Base-by-base conservation (phyloP, 2,888 invertebrate genomes). In the Invenusta paracnida region DNA sequence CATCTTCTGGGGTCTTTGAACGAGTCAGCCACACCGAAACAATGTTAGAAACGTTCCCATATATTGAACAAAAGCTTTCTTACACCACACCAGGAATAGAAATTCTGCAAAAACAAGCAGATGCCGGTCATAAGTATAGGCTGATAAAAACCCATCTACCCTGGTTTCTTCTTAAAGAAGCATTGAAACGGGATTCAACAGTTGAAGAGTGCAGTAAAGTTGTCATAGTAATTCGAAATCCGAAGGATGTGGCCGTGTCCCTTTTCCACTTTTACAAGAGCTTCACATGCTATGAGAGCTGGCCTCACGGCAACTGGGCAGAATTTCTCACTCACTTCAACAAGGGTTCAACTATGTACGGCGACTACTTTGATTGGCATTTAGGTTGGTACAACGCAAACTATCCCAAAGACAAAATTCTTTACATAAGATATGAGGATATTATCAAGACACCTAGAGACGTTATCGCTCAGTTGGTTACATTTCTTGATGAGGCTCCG, bases 81-180 rank as follows among this genome's bases (percentile, higher is more conserved):
- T 2, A n/a, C 2, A 29, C 27, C 5, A 82, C 29, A 2, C n/a
- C n/a, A n/a, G n/a, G 30, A 25, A 82, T 82, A 2, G 82, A 82
- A 29, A 28, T 82, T 82, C 82, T 82, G 25, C 11, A 28, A 13
- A 5, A 30, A 82, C 17, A 29, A 29, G 27, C 29, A 27, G 29
- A 82, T 11, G 5, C 73, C 5, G 2, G 23, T 23, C 17, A 27
- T 17, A 13, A 29, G 17, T 29, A 27, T 17, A 13, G 82, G 17
- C 30, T 82, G 23, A 28, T 82, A 5, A 82, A 82, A 82, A 82
- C 82, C 28, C 82, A 82, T 27, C 29, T 82, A 2, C 82, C 82
- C 5, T 82, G 30, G 29, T 27, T 27, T 30, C n/a, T 82, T 13
- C 82, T 82, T 17, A 23, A 23, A 13, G 11, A 2, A 13, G 29